A percentile compares a stretch with the other conserved stretches of the same genome.
Evolutionary conservation across 2,888 invertebrate genomes (phyloP).

Genomic region (Drosophila neonasuta): DNA sequence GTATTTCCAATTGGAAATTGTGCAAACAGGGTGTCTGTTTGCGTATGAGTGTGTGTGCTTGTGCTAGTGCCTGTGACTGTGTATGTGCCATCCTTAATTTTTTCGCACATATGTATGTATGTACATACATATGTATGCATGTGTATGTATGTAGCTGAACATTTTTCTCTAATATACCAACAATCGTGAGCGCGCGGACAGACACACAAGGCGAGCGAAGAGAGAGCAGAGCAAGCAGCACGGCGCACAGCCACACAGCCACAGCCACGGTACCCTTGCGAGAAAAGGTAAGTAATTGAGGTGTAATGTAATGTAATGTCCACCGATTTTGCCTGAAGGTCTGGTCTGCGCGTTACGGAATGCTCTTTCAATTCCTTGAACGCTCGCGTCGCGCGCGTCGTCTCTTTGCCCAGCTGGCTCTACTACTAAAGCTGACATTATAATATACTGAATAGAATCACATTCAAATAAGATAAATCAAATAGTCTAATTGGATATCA

Average conservation of each 20-base stretch:
- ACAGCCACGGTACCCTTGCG: conserved; percentile 60
- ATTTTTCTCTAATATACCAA: conserved; percentile 77
- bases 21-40: conserved; percentile 73
- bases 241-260: conserved; percentile 44
- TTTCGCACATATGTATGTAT: conserved; percentile 67
- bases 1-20: conserved; percentile 63
- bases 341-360: conserved; percentile 38
- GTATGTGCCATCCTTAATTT: conserved; percentile 73
- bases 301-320: conserved; percentile 66
- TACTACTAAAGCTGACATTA: neutral
- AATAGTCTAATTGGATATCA: too few relatives aligned
- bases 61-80: conserved; percentile 55
- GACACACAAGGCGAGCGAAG: conserved; percentile 32
- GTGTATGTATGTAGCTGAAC: conserved; percentile 53
- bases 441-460: neutral
- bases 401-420: conserved; percentile 43
- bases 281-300: conserved; percentile 68
- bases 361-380: conserved; percentile 38
- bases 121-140: conserved; percentile 21
- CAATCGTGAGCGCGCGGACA: conserved; percentile 59
- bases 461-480: too few relatives aligned
- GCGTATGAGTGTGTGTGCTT: conserved; percentile 49
- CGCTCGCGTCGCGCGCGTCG: conserved; percentile 3
- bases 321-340: conserved; percentile 53
- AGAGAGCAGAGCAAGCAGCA: conserved; percentile 40